Conservation (phyloP, 2,888 invertebrate genomes). For the Erebia ligea region DNA sequence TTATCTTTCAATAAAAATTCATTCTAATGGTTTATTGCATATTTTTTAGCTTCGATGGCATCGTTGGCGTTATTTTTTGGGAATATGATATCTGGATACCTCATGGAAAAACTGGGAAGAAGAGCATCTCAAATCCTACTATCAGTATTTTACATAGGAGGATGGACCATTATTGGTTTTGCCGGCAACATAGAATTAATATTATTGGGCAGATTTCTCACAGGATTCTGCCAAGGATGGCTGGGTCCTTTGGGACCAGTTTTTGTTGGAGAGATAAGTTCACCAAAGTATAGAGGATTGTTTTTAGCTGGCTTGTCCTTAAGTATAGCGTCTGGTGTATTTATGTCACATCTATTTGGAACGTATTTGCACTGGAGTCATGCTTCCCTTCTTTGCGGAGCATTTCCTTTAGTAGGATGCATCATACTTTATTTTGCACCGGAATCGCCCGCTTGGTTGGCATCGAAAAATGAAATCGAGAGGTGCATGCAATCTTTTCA, state of each 20-base stretch:
- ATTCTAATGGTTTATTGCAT: slow-evolving; percentile 17
- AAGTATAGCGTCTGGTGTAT: slow-evolving; percentile 85
- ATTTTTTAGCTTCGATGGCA: slow-evolving; percentile 83
- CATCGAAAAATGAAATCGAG: slow-evolving; percentile 81
- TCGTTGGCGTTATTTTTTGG: slow-evolving; percentile 85
- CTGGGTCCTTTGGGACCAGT: slow-evolving; percentile 82
- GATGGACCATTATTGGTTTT: slow-evolving; percentile 84
- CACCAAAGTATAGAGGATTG: slow-evolving; percentile 85
- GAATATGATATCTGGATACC: slow-evolving; percentile 82
- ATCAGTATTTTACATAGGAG: slow-evolving; percentile 78
- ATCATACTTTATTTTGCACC: slow-evolving; percentile 83
- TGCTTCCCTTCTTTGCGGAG: slow-evolving; percentile 80
- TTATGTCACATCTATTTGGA: slow-evolving; percentile 86
- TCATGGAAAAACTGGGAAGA: slow-evolving; percentile 85
- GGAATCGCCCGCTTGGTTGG: slow-evolving; percentile 88
- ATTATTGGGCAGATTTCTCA: slow-evolving; percentile 81
- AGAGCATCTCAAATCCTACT: slow-evolving; percentile 78
- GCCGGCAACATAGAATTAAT: slow-evolving; percentile 74
- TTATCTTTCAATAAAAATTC: too few species aligned
- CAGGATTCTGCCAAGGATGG: slow-evolving; percentile 83
- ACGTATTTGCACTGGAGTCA: slow-evolving; percentile 84
- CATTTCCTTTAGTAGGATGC: slow-evolving; percentile 79
- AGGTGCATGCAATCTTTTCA: slow-evolving; percentile 84
- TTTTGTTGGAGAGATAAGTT: slow-evolving; percentile 84
- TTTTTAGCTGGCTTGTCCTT: slow-evolving; percentile 85